A percentile compares a stretch with the other conserved stretches of the same genome.
These are phyloP conservation scores for Leucopsar rothschildi DNA, from an alignment of 2,113 vertebrate species.

Conservation along the genomic window DNA sequence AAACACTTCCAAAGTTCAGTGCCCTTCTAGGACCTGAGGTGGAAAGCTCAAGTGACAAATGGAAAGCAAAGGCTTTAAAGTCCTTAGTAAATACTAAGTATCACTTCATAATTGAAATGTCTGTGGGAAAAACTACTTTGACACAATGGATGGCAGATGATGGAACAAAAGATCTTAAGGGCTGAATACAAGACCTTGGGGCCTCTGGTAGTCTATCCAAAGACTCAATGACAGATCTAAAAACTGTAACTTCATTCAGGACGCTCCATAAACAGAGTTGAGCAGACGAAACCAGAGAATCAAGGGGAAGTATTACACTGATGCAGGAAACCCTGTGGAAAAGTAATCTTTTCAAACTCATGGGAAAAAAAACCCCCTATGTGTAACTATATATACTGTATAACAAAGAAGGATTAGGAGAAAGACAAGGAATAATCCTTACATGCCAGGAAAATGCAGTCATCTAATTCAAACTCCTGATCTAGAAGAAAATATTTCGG, in stretches of 20 bases:
- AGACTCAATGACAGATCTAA: slow-evolving; percentile 14
- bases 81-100: background rate
- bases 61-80: slow-evolving; percentile 18
- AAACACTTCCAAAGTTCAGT: slow-evolving; percentile 23
- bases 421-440: slow-evolving; percentile 54
- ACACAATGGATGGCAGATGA: background rate
- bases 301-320: slow-evolving; percentile 34
- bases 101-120: background rate
- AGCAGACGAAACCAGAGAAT: slow-evolving; percentile 46
- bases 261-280: background rate
- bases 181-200: background rate
- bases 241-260: slow-evolving; percentile 29
- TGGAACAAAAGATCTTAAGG: slow-evolving; percentile 26
- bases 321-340: slow-evolving; percentile 57
- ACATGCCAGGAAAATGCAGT: slow-evolving; percentile 67
- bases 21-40: background rate
- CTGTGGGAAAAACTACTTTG: slow-evolving; percentile 4
- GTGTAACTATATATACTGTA: slow-evolving; percentile 45
- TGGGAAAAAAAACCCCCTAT: background rate
- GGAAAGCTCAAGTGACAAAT: slow-evolving; percentile 22
- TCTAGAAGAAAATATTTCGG: slow-evolving; percentile 50
- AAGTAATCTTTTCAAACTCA: slow-evolving; percentile 54
- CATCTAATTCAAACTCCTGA: slow-evolving; percentile 62
- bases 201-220: background rate
- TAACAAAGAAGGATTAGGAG: slow-evolving; percentile 53